phyloP scores from a whole-genome alignment of 2,888 invertebrate genomes.

The Andrena flavipes region DNA sequence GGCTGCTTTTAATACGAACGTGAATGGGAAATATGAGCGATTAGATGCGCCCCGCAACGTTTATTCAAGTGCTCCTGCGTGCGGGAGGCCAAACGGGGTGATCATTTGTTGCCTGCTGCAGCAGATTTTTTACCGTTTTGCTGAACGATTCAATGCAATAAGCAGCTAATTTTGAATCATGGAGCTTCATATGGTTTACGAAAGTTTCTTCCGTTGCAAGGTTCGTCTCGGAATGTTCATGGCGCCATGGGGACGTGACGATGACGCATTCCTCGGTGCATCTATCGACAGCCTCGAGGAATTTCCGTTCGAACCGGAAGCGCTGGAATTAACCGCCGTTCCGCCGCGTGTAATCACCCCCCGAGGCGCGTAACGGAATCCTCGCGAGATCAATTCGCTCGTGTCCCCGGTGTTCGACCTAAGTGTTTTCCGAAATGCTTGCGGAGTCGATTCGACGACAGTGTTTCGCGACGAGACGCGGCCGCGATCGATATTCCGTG shows the following conservation, averaged over 20 bases:
- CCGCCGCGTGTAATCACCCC: too few species aligned
- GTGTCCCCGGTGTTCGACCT: neutral
- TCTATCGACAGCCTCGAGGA: too few species aligned
- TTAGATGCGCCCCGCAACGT: slow-evolving; percentile 19
- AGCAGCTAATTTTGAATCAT: neutral
- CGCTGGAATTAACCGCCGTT: too few species aligned
- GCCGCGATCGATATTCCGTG: slow-evolving; percentile 60
- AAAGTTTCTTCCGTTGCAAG: too few species aligned
- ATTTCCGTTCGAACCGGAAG: too few species aligned
- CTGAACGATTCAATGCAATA: slow-evolving; percentile 7
- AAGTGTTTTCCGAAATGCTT: neutral
- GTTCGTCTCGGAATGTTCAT: too few species aligned
- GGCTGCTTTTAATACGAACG: slow-evolving; percentile 25
- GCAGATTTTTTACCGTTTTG: neutral
- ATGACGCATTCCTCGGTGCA: too few species aligned
- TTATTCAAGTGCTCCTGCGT: neutral
- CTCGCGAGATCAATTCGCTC: neutral
- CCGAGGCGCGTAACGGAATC: too few species aligned
- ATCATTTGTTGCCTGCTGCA: neutral
- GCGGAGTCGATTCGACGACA: neutral
- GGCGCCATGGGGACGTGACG: too few species aligned
- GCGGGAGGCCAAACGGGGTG: neutral
- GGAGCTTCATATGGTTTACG: neutral
- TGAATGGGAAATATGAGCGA: slow-evolving; percentile 28
- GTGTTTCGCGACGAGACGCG: slow-evolving; percentile 9